A percentile compares a stretch with the other conserved stretches of the same genome.
These are phyloP conservation scores for Gavia stellata DNA, from an alignment of 2,113 vertebrate genomes.

Conservation along the genomic window DNA sequence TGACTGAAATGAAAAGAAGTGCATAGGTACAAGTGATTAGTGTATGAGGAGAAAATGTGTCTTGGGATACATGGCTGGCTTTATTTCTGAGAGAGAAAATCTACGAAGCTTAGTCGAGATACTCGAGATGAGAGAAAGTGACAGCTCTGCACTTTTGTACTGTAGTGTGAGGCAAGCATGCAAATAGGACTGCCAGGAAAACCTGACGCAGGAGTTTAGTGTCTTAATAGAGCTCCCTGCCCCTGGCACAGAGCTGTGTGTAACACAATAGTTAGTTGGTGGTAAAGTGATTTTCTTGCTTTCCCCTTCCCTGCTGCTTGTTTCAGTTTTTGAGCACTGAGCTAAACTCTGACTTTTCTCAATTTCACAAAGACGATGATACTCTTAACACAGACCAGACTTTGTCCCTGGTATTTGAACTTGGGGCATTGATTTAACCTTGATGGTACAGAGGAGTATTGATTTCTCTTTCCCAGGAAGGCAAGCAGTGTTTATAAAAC, in stretches of 20 bases:
- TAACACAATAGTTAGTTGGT: not conserved
- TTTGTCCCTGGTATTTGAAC: not conserved
- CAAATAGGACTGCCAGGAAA: not conserved
- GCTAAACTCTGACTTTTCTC: not conserved
- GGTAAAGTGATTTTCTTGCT: not conserved
- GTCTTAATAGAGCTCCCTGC: not conserved
- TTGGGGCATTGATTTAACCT: not conserved
- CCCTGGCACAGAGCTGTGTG: not conserved
- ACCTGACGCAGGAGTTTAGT: not conserved
- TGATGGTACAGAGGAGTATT: not conserved
- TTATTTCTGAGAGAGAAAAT: not conserved
- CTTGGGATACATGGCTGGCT: not conserved
- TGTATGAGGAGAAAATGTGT: not conserved
- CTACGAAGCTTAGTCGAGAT: not conserved
- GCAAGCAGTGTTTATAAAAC: not conserved
- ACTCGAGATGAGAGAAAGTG: not conserved
- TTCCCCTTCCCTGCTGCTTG: not conserved
- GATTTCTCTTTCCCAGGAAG: not conserved
- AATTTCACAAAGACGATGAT: not conserved
- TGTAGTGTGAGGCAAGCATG: not conserved
- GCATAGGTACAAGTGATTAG: not conserved
- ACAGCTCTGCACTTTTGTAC: not conserved
- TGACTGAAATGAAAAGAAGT: not conserved
- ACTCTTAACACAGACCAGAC: not conserved
- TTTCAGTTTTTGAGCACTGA: not conserved